These are phyloP conservation scores for Alouatta palliata DNA, from an alignment of 2,113 vertebrate species.

Conservation along the genomic window DNA sequence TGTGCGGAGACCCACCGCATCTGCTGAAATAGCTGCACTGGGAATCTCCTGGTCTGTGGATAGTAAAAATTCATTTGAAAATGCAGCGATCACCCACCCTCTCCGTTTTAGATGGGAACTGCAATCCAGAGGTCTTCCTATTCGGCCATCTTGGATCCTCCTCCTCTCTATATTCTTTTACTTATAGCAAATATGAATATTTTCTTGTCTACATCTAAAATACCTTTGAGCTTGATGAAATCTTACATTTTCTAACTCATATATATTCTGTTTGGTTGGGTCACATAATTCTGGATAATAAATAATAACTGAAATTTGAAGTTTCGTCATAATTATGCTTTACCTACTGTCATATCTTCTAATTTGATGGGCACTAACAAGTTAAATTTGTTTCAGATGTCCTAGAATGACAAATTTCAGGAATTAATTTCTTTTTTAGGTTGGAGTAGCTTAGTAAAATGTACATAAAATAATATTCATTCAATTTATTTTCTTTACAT, in stretches of 20 bases:
- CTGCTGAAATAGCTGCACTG: no score
- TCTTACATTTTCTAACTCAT: not conserved
- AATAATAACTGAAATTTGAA: not conserved
- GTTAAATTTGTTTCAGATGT: not conserved
- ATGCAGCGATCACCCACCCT: no score
- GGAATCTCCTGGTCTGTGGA: no score
- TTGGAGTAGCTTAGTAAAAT: slow-evolving; percentile 12
- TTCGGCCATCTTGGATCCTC: no score
- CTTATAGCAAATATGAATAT: not conserved
- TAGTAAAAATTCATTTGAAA: no score
- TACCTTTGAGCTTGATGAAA: not conserved
- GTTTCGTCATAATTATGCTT: not conserved
- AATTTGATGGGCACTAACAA: slow-evolving; percentile 38
- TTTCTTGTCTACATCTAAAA: not conserved
- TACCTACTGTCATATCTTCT: not conserved
- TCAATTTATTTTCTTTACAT: slow-evolving; percentile 43
- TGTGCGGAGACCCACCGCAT: no score
- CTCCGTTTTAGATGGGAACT: no score
- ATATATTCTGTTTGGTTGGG: not conserved
- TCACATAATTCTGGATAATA: not conserved
- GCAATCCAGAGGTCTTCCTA: no score
- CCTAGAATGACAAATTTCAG: not conserved
- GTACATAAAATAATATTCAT: not conserved
- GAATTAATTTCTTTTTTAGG: slow-evolving; percentile 9
- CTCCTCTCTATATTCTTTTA: not conserved